Evolutionary conservation across 2,888 invertebrate genomes (phyloP), one percentile per base, ranked within the genome.

Genomic region (Ophion obscuratus): DNA sequence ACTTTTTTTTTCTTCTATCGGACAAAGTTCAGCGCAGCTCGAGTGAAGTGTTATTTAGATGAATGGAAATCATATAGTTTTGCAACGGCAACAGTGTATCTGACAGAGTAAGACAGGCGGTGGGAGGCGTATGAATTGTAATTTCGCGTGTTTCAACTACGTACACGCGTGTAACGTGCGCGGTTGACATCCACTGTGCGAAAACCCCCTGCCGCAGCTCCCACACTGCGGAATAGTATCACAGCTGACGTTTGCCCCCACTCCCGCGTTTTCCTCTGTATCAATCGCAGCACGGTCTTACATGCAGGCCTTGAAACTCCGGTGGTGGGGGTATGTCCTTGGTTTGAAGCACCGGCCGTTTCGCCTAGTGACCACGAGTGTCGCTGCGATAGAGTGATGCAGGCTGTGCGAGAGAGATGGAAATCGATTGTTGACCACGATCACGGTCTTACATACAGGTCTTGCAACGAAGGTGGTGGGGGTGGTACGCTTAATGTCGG

Each of bases 111-210:
- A 59, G 14, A 24, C 14, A 76, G 67, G 64, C 74, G 68, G 81
- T 53, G 59, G 67, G 77, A 24, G 9, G 71, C 78, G 81, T 78
- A 70, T 64, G 64, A 79, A 75, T 85, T 68, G 59, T 81, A 67
- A 81, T 81, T 70, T 79, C 53, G 70, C 59, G 62, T 66, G 59
- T 78, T 70, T 57, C 67, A 53, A 20, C 66, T 53, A 57, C 47
- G 40, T 73, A 75, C 68, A 59, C 40, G 59, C 70, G 66, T 85
- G 57, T 75, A 85, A 67, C 70, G 70, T 78, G 85, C 47, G 85
- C 81, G 81, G 57, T 47, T 68, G 53, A 76, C n/a, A 76, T 40
- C 76, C 47, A 71, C 79, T 71, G 79, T 70, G 78, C 61, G 64
- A 40, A 53, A 44, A 20, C 53, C 64, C 79, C 71, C 84, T 47